Conservation (phyloP, 2,113 vertebrate species). For the Pardalotus punctatus region DNA sequence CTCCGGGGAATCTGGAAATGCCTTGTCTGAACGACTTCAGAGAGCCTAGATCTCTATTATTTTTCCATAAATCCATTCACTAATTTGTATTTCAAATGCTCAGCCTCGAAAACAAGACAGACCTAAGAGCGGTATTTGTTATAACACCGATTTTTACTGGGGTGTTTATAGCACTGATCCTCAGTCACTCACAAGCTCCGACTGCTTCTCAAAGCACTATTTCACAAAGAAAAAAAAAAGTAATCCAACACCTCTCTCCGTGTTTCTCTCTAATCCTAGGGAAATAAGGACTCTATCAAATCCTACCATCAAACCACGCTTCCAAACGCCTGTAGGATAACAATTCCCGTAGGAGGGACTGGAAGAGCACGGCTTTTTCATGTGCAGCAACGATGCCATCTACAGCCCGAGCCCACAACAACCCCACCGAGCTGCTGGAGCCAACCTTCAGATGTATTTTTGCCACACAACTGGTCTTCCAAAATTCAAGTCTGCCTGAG, state of each 20-base stretch:
- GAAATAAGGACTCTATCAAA: background rate
- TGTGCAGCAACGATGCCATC: background rate
- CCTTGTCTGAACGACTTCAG: background rate
- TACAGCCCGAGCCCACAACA: background rate
- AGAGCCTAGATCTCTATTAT: background rate
- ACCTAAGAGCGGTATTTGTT: background rate
- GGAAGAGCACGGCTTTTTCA: background rate
- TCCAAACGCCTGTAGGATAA: background rate
- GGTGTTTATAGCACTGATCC: background rate
- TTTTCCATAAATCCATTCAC: background rate
- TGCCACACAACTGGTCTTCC: background rate
- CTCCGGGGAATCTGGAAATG: background rate
- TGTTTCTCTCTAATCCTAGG: background rate
- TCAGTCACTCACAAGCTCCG: background rate
- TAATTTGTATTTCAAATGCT: background rate
- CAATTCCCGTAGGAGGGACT: background rate
- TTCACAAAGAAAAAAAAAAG: background rate
- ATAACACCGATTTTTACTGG: background rate
- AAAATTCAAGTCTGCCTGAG: background rate
- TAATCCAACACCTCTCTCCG: background rate
- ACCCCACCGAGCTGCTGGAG: fast-evolving
- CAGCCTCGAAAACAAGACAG: background rate
- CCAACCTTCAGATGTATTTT: fast-evolving
- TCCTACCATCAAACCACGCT: background rate
- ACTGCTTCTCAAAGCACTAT: background rate